These are phyloP conservation scores for Eupithecia dodoneata DNA, from an alignment of 2,888 invertebrate genomes.

Conservation along the genomic window DNA sequence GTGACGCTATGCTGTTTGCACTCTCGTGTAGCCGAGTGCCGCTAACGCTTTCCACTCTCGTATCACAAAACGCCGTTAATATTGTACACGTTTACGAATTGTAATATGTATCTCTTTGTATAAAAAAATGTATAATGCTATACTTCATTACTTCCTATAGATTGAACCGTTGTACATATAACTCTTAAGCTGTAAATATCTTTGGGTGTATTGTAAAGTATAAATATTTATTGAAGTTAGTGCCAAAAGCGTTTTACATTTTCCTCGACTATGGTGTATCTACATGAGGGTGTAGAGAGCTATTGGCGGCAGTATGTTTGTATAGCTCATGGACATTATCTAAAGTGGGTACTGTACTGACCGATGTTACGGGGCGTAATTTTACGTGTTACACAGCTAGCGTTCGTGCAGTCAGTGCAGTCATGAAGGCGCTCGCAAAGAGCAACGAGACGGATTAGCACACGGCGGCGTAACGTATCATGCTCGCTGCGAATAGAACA, in stretches of 20 bases:
- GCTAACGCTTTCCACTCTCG: slow-evolving; percentile 27
- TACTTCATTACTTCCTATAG: slow-evolving; percentile 58
- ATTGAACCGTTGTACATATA: slow-evolving; percentile 59
- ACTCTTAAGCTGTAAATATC: slow-evolving; percentile 78
- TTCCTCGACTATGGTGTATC: slow-evolving; percentile 58
- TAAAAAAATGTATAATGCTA: slow-evolving; percentile 60
- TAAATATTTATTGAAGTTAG: slow-evolving; percentile 79
- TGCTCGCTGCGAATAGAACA: neutral
- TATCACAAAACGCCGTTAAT: slow-evolving; percentile 43
- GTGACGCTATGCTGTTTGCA: slow-evolving; percentile 41
- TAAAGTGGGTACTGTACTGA: neutral
- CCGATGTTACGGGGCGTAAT: neutral
- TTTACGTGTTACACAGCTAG: neutral
- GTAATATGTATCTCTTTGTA: slow-evolving; percentile 52
- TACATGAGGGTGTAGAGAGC: slow-evolving; percentile 53
- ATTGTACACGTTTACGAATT: slow-evolving; percentile 69
- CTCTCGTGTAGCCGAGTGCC: slow-evolving; percentile 37
- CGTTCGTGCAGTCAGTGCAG: neutral
- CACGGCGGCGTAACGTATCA: neutral
- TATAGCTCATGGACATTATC: slow-evolving; percentile 45
- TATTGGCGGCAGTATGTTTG: slow-evolving; percentile 41
- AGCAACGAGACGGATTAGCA: no score
- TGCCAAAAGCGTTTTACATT: slow-evolving; percentile 81
- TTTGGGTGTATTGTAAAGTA: slow-evolving; percentile 75
- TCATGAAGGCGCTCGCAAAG: neutral